phyloP scores from a whole-genome alignment of 2,113 vertebrate genomes.

The Psammodynastes pulverulentus region DNA sequence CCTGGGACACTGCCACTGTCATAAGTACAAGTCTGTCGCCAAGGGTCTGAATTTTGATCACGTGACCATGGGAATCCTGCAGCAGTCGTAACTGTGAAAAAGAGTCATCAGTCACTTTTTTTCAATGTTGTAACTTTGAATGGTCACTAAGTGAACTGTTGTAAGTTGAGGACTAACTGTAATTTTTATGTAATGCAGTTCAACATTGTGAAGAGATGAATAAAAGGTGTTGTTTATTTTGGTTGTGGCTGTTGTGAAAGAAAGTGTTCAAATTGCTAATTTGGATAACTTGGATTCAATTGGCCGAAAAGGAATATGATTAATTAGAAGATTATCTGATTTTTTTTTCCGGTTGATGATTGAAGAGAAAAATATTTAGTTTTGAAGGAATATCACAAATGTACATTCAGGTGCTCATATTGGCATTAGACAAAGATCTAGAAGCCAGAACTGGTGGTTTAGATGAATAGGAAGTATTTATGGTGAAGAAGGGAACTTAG shows the following conservation, averaged over 20 bases:
- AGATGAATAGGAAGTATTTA: background rate
- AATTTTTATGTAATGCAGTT: background rate
- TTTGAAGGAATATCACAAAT: background rate
- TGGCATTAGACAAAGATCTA: background rate
- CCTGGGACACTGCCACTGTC: background rate
- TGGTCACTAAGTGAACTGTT: background rate
- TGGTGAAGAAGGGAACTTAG: background rate
- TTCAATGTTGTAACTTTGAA: background rate
- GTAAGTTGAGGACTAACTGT: background rate
- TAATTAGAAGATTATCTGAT: background rate
- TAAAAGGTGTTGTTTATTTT: background rate
- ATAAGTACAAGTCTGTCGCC: background rate
- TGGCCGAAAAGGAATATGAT: background rate
- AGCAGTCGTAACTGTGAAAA: background rate
- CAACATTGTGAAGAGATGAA: background rate
- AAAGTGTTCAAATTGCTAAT: background rate
- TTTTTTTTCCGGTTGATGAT: background rate
- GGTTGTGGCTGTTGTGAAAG: background rate
- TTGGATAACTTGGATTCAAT: background rate
- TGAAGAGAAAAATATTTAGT: background rate
- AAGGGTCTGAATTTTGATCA: background rate
- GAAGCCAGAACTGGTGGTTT: background rate
- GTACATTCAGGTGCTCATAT: background rate
- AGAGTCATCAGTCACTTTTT: background rate
- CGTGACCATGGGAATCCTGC: background rate